Conservation (phyloP, 2,888 invertebrate species). For the Gortyna flavago region DNA sequence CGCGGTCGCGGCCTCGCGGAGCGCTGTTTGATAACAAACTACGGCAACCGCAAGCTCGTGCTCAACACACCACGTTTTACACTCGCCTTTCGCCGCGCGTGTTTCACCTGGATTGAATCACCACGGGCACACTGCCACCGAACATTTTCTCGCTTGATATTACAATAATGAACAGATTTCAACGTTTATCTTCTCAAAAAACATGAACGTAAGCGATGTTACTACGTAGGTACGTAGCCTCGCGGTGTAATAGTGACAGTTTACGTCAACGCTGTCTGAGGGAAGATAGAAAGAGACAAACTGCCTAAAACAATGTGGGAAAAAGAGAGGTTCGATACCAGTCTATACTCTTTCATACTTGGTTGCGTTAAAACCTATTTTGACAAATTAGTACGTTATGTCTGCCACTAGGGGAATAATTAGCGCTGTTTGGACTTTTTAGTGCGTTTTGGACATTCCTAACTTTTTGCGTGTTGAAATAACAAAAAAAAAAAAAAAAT, state of each 20-base stretch:
- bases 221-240: conserved; percentile 86
- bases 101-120: conserved; percentile 81
- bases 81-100: conserved; percentile 69
- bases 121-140: conserved; percentile 72
- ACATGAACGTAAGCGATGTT: conserved; percentile 82
- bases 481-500: background rate
- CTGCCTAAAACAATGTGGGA: conserved; percentile 31
- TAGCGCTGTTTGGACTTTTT: conserved; percentile 70
- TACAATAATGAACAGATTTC: conserved; percentile 65
- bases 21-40: conserved; percentile 85
- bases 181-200: conserved; percentile 76
- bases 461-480: conserved; percentile 8
- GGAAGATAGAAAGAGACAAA: conserved; percentile 63
- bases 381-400: conserved; percentile 87
- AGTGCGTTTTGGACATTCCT: conserved; percentile 71
- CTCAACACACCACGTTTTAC: conserved; percentile 76
- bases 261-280: conserved; percentile 72
- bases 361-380: conserved; percentile 84
- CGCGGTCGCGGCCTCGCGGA: conserved; percentile 70
- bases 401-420: conserved; percentile 83
- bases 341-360: conserved; percentile 68
- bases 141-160: conserved; percentile 78
- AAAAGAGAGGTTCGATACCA: conserved; percentile 76
- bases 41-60: conserved; percentile 71
- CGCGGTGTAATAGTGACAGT: conserved; percentile 76